These are phyloP conservation scores for Cherax quadricarinatus DNA, from an alignment of 1,140 invertebrate species.

Conservation along the genomic window DNA sequence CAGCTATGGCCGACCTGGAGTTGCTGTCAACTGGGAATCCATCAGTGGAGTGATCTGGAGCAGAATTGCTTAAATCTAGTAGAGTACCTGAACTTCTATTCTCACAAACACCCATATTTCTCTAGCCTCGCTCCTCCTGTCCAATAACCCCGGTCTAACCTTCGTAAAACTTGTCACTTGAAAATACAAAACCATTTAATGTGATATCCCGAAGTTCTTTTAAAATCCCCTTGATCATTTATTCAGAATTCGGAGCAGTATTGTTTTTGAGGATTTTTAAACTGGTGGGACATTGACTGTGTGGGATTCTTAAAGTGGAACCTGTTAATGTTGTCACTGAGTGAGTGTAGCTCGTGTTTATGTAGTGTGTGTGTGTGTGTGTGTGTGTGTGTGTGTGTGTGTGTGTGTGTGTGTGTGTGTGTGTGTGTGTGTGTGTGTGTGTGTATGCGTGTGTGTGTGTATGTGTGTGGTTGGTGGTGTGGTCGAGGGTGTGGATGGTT, in stretches of 20 bases:
- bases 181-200: neutral
- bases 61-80: no score
- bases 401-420: neutral
- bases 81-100: no score
- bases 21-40: no score
- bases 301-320: neutral
- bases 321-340: neutral
- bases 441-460: neutral
- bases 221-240: neutral
- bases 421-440: neutral
- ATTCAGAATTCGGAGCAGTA: neutral
- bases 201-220: neutral
- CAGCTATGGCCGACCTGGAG: no score
- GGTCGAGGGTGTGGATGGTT: neutral
- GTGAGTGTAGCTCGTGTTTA: no score
- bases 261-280: neutral
- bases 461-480: slow-evolving; percentile 2
- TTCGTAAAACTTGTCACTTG: neutral
- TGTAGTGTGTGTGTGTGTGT: neutral
- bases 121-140: neutral
- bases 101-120: neutral
- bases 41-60: no score
- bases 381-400: neutral
- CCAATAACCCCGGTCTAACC: neutral
- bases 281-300: neutral